Base-by-base conservation (phyloP, 2,113 vertebrate species). In the Thunnus thynnus region DNA sequence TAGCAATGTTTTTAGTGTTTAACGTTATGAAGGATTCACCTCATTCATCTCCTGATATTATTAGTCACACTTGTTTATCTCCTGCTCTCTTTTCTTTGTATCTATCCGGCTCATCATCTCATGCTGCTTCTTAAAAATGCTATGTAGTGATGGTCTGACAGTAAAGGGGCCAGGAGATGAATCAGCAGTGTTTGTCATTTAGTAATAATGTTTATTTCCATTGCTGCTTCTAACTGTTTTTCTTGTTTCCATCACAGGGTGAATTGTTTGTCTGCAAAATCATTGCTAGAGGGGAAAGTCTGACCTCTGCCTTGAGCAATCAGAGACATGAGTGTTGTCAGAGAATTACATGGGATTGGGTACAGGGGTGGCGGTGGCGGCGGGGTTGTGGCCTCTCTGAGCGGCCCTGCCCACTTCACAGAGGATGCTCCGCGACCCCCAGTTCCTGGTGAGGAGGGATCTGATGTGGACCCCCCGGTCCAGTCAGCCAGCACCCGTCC, bases 381-480 rank as follows among this genome's bases (percentile, higher is more conserved):
- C 44, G 92, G 89, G 41, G 87, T 93, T 51, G 90, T 88, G 84
- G 82, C 88, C 65, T 70, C 91, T 41, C 63, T 93, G 54, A 85
- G 74, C 22, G 88, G 85, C 72, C 91, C 90, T 48, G 57, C 91
- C 84, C 97, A 97, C 93, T 99, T 99, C 93, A 97, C 97, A 0
- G 97, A 99, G 93, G 97, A 98, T 93, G 97, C 97, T 44, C 98
- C 98, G 0, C 95, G 98, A 61, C 98, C 98, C 73, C 98, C 98
- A 0, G 98, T 99, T 85, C 98, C 98, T 58, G 98, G 98, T 8
- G 97, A 99, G 94, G 98, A 99, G 91, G 97, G 97, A 36, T 88
- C 92, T 60, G 87, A 89, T 58, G 63, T 87, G 89, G 90, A 90
- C 83, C 82, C 80, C 13, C 89, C 84, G 88, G 76, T 94, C 95